A percentile compares a stretch with the other conserved stretches of the same genome.
Evolutionary conservation across 2,113 vertebrate species (phyloP).

Genomic region (Bungarus multicinctus): DNA sequence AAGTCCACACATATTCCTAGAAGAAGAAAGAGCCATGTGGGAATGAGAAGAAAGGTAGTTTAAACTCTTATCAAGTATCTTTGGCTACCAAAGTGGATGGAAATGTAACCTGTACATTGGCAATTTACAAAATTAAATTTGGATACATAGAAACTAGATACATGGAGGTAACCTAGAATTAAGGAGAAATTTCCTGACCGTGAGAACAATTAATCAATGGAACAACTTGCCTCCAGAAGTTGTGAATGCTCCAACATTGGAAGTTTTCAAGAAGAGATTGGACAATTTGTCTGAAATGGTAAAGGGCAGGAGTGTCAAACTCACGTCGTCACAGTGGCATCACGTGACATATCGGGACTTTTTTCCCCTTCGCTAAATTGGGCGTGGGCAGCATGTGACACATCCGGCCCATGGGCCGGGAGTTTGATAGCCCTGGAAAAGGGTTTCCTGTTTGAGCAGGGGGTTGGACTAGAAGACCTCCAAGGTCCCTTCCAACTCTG

Average conservation of each 20-base stretch:
- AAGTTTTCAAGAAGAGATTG: not conserved
- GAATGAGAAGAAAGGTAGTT: not conserved
- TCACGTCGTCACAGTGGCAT: too few species aligned
- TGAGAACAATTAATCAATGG: not conserved
- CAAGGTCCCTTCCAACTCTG: not conserved
- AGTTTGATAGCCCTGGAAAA: not conserved
- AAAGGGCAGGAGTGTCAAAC: too few species aligned
- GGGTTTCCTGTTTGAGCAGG: not conserved
- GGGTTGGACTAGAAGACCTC: not conserved
- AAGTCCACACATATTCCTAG: not conserved
- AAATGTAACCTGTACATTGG: not conserved
- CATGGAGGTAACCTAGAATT: not conserved
- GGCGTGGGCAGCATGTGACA: too few species aligned
- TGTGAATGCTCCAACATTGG: not conserved
- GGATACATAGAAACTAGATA: not conserved
- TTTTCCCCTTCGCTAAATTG: too few species aligned
- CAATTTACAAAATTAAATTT: not conserved
- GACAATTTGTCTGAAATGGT: not conserved
- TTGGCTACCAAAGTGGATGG: not conserved
- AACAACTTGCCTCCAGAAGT: not conserved
- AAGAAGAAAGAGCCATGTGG: not conserved
- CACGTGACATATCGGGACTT: too few species aligned
- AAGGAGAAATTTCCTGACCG: not conserved
- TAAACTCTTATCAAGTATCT: not conserved
- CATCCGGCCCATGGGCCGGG: too few species aligned